A percentile compares a stretch with the other conserved stretches of the same genome.
Evolutionary conservation across 2,888 invertebrate species (phyloP).

Genomic region (Callosobruchus maculatus): DNA sequence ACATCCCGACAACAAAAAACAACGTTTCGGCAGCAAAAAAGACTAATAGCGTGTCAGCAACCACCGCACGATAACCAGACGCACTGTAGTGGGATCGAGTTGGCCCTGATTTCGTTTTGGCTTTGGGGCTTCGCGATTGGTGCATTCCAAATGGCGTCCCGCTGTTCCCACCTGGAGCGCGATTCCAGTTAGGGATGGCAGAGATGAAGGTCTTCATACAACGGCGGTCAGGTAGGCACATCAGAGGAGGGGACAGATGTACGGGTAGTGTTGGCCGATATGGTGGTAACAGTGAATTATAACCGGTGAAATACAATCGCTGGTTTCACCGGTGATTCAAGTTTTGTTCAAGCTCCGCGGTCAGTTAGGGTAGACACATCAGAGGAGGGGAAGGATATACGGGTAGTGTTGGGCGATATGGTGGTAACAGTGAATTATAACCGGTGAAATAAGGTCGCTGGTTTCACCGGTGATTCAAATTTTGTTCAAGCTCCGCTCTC

Average conservation of each 20-base stretch:
- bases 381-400: too few relatives aligned
- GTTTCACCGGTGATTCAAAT: too few relatives aligned
- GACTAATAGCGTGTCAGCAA: conserved; percentile 22
- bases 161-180: conserved; percentile 29
- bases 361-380: too few relatives aligned
- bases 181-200: conserved; percentile 33
- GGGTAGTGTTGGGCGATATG: too few relatives aligned
- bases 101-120: conserved; percentile 13
- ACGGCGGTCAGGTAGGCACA: conserved; percentile 22
- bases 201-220: conserved; percentile 34
- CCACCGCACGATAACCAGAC: conserved; percentile 21
- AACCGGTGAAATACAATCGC: too few relatives aligned
- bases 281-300: too few relatives aligned
- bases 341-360: too few relatives aligned
- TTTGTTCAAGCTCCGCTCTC: too few relatives aligned
- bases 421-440: too few relatives aligned
- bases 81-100: conserved; percentile 25
- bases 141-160: conserved; percentile 31
- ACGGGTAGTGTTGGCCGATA: too few relatives aligned
- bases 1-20: background rate
- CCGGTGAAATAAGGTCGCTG: too few relatives aligned
- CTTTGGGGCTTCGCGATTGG: conserved; percentile 31
- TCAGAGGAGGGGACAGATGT: conserved; percentile 14
- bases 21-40: conserved; percentile 8
- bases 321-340: too few relatives aligned